These are phyloP conservation scores for Hiodon tergisus DNA, from an alignment of 2,113 vertebrate genomes.

Conservation along the genomic window DNA sequence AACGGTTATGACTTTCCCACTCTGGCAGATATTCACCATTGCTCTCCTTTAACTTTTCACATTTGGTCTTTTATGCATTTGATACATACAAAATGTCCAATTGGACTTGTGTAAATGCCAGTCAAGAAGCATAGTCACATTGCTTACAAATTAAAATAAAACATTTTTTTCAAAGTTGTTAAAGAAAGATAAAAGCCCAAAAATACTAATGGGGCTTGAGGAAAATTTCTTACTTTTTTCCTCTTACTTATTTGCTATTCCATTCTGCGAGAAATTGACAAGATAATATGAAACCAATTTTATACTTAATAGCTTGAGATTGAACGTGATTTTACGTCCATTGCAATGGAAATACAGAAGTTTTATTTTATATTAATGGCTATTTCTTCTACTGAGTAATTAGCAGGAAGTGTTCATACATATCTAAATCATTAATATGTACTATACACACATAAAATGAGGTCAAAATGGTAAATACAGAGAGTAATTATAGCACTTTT, in stretches of 20 bases:
- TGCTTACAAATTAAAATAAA: background rate
- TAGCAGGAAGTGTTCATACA: constrained; percentile 1
- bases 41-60: too few species aligned
- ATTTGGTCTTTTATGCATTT: background rate
- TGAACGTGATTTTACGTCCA: background rate
- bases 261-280: too few species aligned
- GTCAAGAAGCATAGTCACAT: background rate
- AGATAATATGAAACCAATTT: too few species aligned
- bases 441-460: background rate
- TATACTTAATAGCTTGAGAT: too few species aligned
- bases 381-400: background rate
- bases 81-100: background rate
- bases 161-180: too few species aligned
- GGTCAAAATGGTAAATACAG: constrained; percentile 14
- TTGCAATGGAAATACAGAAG: background rate
- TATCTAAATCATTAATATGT: constrained; percentile 7
- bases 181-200: too few species aligned
- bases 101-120: background rate
- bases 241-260: too few species aligned
- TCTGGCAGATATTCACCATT: too few species aligned
- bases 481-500: constrained; percentile 17
- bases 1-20: too few species aligned
- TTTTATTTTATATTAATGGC: background rate
- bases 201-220: too few species aligned
- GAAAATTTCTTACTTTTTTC: background rate